phyloP scores from a whole-genome alignment of 2,113 vertebrate genomes.

The Gasterosteus aculeatus region DNA sequence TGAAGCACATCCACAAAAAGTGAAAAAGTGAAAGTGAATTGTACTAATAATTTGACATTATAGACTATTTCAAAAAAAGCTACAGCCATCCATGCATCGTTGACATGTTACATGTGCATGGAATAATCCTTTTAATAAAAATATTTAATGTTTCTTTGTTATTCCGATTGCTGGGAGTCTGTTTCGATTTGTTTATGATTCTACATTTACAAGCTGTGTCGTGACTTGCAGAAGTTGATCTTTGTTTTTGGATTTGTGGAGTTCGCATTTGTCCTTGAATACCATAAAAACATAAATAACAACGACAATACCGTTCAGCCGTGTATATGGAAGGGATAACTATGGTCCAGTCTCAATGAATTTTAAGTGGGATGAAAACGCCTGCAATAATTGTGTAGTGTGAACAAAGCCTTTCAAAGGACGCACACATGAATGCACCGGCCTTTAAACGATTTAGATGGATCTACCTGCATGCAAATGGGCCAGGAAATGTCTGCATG shows the following conservation, averaged over 20 bases:
- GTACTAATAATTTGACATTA: not conserved
- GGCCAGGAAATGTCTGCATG: not conserved
- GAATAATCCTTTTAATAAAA: not conserved
- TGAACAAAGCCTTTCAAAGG: slow-evolving; percentile 2
- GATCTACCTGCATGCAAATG: slow-evolving; percentile 25
- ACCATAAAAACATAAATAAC: not conserved
- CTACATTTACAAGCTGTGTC: not conserved
- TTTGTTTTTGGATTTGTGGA: not conserved
- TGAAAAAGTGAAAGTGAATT: not conserved
- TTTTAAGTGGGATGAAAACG: slow-evolving; percentile 1
- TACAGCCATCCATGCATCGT: not conserved
- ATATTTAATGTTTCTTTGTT: not conserved
- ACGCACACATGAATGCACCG: slow-evolving; percentile 7
- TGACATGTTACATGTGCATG: not conserved
- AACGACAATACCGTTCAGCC: slow-evolving; percentile 15
- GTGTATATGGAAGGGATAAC: slow-evolving; percentile 17
- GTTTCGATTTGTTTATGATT: not conserved
- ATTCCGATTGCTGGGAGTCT: not conserved
- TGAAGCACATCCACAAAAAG: not conserved
- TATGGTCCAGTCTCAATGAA: not conserved
- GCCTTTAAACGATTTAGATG: slow-evolving; percentile 19
- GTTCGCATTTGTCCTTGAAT: not conserved
- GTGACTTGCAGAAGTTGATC: not conserved
- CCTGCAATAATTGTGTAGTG: slow-evolving; percentile 10
- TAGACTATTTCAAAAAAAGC: not conserved